phyloP scores from a whole-genome alignment of 2,888 invertebrate species.

The Scotopteryx bipunctaria region DNA sequence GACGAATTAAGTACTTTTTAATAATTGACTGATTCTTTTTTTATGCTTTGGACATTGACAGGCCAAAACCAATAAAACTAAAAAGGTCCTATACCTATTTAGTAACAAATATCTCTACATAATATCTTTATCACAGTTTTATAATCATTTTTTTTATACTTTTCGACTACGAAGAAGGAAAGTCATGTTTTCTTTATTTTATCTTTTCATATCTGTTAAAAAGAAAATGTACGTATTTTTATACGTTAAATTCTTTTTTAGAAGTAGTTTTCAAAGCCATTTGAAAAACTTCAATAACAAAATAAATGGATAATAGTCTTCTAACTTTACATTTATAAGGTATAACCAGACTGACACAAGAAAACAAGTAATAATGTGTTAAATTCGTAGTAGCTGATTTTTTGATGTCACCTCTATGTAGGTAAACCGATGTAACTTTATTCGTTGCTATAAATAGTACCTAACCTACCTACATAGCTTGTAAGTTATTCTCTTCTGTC shows the following conservation, averaged over 20 bases:
- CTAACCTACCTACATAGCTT: no score
- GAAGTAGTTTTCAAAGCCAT: constrained; percentile 8
- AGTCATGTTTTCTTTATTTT: no score
- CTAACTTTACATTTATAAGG: not conserved
- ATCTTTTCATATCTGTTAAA: no score
- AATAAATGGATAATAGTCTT: not conserved
- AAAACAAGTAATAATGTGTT: not conserved
- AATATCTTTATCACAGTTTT: no score
- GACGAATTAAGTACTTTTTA: not conserved
- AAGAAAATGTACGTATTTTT: not conserved
- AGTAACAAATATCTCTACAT: no score
- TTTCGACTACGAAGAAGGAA: no score
- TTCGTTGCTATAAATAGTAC: no score
- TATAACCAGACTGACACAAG: not conserved
- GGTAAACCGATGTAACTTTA: not conserved
- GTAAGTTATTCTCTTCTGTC: no score
- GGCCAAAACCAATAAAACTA: no score
- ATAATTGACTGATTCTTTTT: constrained; percentile 39
- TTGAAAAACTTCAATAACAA: constrained; percentile 3
- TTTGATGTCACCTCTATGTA: not conserved
- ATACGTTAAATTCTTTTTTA: not conserved
- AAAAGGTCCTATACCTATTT: no score
- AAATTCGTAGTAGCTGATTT: no score
- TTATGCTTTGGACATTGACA: constrained; percentile 74
- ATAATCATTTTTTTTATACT: no score